Percentiles rank a stretch among this genome's conserved stretches.
Evolutionary conservation across 2,797 vertebrate species (phyloP).

Genomic region (Dromococcyx pavoninus): DNA sequence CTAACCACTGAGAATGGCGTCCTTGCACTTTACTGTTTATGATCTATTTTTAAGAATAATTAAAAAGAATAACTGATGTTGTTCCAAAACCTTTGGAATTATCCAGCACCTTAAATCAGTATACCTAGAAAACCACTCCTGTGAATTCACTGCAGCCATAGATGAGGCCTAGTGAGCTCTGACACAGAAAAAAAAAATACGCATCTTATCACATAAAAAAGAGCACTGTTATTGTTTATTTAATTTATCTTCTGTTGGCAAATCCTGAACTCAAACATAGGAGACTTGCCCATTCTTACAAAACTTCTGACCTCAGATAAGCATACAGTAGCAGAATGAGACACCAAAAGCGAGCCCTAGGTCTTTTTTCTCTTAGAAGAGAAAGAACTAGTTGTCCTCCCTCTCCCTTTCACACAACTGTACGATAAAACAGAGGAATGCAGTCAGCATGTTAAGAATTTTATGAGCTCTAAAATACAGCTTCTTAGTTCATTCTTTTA

Average conservation of each 20-base stretch:
- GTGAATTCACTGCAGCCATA: background rate
- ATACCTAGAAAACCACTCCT: background rate
- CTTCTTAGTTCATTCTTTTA: background rate
- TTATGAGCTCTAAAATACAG: constrained; percentile 2
- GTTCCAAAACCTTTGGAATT: background rate
- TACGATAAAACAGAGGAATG: constrained; percentile 13
- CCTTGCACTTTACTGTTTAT: background rate
- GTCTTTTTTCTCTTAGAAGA: background rate
- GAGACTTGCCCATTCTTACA: background rate
- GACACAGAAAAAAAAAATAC: background rate
- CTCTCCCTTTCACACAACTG: background rate
- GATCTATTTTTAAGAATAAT: background rate
- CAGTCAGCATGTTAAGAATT: background rate
- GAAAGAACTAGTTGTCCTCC: background rate
- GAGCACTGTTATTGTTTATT: background rate
- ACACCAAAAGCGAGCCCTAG: background rate
- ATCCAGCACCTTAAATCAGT: background rate
- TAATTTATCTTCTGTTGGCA: background rate
- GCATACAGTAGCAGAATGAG: background rate
- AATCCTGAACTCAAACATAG: background rate
- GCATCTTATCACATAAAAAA: background rate
- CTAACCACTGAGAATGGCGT: background rate
- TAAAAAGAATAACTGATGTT: background rate
- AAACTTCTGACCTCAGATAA: background rate
- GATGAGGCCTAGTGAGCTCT: background rate